Conservation (phyloP, 2,797 vertebrate genomes). For the Argyrosomus regius region DNA sequence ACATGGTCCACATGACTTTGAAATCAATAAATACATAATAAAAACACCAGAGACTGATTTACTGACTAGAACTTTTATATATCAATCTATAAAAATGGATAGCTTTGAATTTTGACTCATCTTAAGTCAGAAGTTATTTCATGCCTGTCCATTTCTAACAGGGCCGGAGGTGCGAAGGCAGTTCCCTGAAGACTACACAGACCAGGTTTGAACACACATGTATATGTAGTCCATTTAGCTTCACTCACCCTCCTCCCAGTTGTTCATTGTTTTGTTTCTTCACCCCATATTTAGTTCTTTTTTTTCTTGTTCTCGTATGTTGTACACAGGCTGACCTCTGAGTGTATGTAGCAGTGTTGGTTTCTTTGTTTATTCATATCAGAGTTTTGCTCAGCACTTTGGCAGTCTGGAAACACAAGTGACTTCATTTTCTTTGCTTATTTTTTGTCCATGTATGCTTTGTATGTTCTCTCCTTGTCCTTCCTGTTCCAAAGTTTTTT, state of each 20-base stretch:
- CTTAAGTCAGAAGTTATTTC: neutral
- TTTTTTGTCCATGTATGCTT: neutral
- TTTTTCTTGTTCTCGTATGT: neutral
- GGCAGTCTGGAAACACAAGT: neutral
- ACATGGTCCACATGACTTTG: neutral
- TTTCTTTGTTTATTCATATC: neutral
- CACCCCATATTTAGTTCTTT: neutral
- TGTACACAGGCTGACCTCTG: neutral
- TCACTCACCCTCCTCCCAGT: neutral
- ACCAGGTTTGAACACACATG: slow-evolving; percentile 92
- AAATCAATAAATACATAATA: neutral
- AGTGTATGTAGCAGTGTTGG: neutral
- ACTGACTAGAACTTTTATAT: neutral
- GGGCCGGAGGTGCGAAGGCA: slow-evolving; percentile 93
- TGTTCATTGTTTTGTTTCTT: neutral
- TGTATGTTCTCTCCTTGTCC: neutral
- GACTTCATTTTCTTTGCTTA: neutral
- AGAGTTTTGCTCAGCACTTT: neutral
- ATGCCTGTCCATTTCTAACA: slow-evolving; percentile 92
- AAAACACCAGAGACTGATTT: neutral
- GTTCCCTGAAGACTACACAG: slow-evolving; percentile 95
- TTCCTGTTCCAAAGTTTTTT: neutral
- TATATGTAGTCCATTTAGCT: slow-evolving; percentile 28
- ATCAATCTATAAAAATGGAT: neutral
- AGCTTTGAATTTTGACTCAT: neutral